These are phyloP conservation scores for Eristalis arbustorum DNA, from an alignment of 2,888 invertebrate genomes.

Conservation along the genomic window DNA sequence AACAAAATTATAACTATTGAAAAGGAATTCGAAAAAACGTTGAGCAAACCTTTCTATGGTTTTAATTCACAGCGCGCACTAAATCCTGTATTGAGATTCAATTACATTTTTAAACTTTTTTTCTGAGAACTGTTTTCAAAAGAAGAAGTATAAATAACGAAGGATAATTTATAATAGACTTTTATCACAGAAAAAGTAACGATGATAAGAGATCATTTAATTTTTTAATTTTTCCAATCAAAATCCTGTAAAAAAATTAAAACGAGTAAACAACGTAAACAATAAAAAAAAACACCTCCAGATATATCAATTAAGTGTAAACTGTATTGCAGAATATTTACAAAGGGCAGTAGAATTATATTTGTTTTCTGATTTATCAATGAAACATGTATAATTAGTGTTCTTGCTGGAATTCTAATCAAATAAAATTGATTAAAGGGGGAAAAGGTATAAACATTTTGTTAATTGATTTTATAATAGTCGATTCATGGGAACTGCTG, in stretches of 20 bases:
- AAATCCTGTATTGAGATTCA: slow-evolving; percentile 5
- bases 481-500: too few species aligned
- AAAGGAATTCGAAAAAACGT: slow-evolving; percentile 28
- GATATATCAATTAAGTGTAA: slow-evolving; percentile 65
- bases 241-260: slow-evolving; percentile 17
- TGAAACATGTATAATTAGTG: neutral
- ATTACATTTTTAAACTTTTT: neutral
- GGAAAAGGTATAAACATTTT: neutral
- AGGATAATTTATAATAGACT: neutral
- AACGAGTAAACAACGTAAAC: neutral
- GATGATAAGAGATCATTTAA: slow-evolving; percentile 17
- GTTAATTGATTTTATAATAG: neutral
- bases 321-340: slow-evolving; percentile 71
- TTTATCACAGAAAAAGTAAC: neutral
- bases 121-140: slow-evolving; percentile 17
- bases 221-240: slow-evolving; percentile 1
- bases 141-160: slow-evolving; percentile 10
- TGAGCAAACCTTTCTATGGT: slow-evolving; percentile 38
- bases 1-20: slow-evolving; percentile 38
- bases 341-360: slow-evolving; percentile 25
- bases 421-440: neutral
- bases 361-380: neutral
- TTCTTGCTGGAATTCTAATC: slow-evolving; percentile 38
- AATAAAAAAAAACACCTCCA: neutral
- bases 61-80: slow-evolving; percentile 37